Evolutionary conservation across 2,797 vertebrate species (phyloP), one percentile per base, ranked within the genome.

Genomic region (Alca torda): DNA sequence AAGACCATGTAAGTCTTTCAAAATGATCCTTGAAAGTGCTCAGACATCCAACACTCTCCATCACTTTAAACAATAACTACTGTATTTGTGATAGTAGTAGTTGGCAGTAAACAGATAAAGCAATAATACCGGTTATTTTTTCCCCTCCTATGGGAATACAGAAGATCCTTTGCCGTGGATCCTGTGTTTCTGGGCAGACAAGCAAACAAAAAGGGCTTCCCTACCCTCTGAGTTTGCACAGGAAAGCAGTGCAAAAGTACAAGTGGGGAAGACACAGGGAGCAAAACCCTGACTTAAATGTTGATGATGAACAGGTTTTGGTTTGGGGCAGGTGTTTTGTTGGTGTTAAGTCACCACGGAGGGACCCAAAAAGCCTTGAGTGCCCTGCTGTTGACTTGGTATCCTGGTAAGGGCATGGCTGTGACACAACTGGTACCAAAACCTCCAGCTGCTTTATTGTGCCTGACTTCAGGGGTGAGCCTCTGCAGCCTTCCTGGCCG

Each of bases 401-500:
- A 6, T n/a, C 45, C 18, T 6, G n/a, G 7, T 7, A 7, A 11
- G 26, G 15, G 13, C 41, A 20, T 0, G 72, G 41, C 13, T 14
- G 25, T 4, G 54, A 5, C 1, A 0, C 1, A 11, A 7, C 50
- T 6, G 6, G 17, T 7, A 15, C 24, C 13, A 16, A 30, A 24
- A 9, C 30, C 13, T 21, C 16, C 12, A 3, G 1, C 35, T 37
- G 31, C 17, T 4, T 20, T 9, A 1, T 37, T 19, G 7, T 15
- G 11, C 61, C 61, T 11, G 28, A 10, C 54, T 16, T 14, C 13
- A 8, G 37, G 21, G 3, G 0, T 10, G 2, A 30, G 45, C 20
- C 9, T 4, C 9, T 0, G 24, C 25, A 0, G 0, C 0, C 15
- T 4, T 17, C n/a, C 30, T 3, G 26, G 26, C 39, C 8, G 0